These are phyloP conservation scores for Drepanosiphum platanoidis DNA, from an alignment of 2,888 invertebrate genomes.

Conservation along the genomic window DNA sequence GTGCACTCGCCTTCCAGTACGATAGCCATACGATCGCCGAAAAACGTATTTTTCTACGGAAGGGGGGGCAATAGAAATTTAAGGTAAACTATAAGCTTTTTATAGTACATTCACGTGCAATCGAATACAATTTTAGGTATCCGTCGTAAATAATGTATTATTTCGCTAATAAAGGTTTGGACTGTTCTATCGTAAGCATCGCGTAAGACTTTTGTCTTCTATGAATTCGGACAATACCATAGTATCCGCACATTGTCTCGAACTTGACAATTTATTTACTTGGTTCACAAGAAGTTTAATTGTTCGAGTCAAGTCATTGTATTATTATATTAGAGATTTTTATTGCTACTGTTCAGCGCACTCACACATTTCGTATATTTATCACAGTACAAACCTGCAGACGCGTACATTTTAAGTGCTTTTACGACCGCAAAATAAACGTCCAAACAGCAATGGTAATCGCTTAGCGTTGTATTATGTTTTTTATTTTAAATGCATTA, in stretches of 20 bases:
- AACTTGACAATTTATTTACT: constrained; percentile 6
- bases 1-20: constrained; percentile 66
- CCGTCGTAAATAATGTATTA: too few species aligned
- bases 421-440: not conserved
- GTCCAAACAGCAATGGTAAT: not conserved
- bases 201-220: not conserved
- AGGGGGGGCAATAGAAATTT: constrained; percentile 85
- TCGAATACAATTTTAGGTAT: too few species aligned
- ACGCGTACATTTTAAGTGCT: not conserved
- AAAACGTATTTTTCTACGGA: constrained; percentile 86
- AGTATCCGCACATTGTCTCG: not conserved
- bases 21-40: constrained; percentile 77
- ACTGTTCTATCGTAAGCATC: too few species aligned
- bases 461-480: not conserved
- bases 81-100: constrained; percentile 70
- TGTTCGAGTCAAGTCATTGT: not conserved
- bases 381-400: too few species aligned
- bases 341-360: not conserved
- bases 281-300: not conserved
- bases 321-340: not conserved
- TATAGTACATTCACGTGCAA: too few species aligned
- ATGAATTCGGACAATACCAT: not conserved
- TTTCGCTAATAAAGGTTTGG: too few species aligned
- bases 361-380: not conserved
- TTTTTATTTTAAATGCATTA: constrained; percentile 18